phyloP scores from a whole-genome alignment of 2,888 invertebrate species.

The Automeris io region DNA sequence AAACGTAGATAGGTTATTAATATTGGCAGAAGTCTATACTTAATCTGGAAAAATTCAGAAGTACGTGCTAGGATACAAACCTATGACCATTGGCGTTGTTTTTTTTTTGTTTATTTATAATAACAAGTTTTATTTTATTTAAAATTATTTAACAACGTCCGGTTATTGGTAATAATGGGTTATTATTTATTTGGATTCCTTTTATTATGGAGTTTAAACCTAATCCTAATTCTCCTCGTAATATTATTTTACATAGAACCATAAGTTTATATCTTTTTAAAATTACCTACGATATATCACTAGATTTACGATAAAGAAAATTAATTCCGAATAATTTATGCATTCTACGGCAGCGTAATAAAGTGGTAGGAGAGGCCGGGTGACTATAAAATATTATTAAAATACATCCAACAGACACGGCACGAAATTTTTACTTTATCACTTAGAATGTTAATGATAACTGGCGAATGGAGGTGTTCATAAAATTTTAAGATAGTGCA shows the following conservation, averaged over 20 bases:
- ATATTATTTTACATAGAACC: slow-evolving; percentile 9
- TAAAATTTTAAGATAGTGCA: neutral
- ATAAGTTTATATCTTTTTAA: slow-evolving; percentile 12
- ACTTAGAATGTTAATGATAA: neutral
- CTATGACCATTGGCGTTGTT: too few relatives aligned
- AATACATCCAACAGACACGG: neutral
- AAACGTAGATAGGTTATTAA: too few relatives aligned
- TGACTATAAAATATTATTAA: slow-evolving; percentile 2
- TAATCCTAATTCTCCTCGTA: too few relatives aligned
- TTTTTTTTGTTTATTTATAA: too few relatives aligned
- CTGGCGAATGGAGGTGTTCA: neutral
- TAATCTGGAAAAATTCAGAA: too few relatives aligned
- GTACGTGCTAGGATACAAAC: too few relatives aligned
- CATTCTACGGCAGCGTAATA: slow-evolving; percentile 17
- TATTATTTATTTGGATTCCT: too few relatives aligned
- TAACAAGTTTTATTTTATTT: too few relatives aligned
- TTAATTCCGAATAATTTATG: slow-evolving; percentile 14
- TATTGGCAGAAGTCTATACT: too few relatives aligned
- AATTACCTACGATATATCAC: slow-evolving; percentile 11
- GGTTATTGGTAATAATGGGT: too few relatives aligned
- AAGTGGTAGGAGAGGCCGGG: slow-evolving; percentile 14
- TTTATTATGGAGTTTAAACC: too few relatives aligned
- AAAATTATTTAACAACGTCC: too few relatives aligned
- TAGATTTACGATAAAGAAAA: slow-evolving; percentile 15
- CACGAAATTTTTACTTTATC: neutral